phyloP scores from a whole-genome alignment of 2,113 vertebrate genomes.

The Globicephala melas region DNA sequence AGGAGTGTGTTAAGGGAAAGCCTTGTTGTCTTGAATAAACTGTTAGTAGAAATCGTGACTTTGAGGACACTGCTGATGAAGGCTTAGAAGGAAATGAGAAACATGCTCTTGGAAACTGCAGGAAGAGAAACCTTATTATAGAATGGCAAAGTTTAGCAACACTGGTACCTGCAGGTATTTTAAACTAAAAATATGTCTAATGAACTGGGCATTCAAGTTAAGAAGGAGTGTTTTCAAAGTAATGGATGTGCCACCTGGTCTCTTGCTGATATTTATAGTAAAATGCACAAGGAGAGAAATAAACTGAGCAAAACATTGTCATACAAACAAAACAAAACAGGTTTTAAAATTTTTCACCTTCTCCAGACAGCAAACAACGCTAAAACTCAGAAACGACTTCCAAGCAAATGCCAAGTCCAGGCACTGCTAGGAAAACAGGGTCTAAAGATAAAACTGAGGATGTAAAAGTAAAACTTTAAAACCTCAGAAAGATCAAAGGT shows the following conservation, averaged over 20 bases:
- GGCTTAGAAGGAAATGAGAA: neutral
- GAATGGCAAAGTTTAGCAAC: neutral
- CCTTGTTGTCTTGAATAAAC: neutral
- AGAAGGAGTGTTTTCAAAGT: neutral
- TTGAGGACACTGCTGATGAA: neutral
- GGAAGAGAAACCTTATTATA: neutral
- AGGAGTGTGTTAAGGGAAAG: neutral
- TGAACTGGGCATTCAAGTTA: neutral
- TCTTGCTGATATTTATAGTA: neutral
- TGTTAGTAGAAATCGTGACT: neutral
- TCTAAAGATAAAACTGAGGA: neutral
- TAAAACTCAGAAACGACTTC: slow-evolving; percentile 9
- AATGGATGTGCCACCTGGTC: neutral
- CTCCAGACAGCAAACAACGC: neutral
- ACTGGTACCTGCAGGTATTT: neutral
- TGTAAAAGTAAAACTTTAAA: slow-evolving; percentile 5
- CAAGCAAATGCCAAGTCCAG: slow-evolving; percentile 12
- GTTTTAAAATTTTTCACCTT: neutral
- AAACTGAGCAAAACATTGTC: neutral
- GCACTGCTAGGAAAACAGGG: neutral
- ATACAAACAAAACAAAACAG: neutral
- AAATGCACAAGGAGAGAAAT: neutral
- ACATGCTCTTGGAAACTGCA: neutral
- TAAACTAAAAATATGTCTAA: neutral
- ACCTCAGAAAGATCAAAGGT: neutral